Conservation (phyloP, 2,113 vertebrate species). For the Cheirogaleus medius region DNA sequence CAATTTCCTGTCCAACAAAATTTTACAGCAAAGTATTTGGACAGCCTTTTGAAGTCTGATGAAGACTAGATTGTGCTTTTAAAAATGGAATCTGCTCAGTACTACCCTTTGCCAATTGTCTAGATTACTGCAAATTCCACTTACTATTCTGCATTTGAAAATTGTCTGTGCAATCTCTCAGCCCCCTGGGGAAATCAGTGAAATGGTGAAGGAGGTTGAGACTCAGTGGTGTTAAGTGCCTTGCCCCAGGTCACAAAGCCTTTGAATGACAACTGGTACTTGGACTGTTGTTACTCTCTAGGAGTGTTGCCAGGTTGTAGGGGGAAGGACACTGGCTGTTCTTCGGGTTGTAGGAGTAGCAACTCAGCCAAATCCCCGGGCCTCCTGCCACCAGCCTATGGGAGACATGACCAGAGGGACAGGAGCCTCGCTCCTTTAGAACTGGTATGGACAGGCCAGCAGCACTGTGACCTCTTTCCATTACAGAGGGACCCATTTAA, state of each 20-base stretch:
- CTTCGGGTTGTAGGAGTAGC: background rate
- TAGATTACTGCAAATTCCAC: background rate
- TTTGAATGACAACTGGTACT: background rate
- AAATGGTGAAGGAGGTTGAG: background rate
- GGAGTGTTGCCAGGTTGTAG: background rate
- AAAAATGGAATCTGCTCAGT: background rate
- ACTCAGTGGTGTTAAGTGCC: background rate
- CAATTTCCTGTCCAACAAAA: background rate
- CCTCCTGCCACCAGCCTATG: background rate
- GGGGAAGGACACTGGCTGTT: background rate
- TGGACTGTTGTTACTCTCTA: background rate
- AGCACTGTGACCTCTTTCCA: background rate
- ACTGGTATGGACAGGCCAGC: background rate
- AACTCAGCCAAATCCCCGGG: background rate
- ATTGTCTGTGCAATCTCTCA: background rate
- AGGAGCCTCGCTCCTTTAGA: background rate
- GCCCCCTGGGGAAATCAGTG: background rate
- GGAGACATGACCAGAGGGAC: background rate
- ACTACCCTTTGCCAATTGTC: background rate
- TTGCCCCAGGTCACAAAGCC: background rate
- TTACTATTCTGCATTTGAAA: background rate
- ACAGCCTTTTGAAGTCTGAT: background rate
- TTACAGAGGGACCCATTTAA: background rate
- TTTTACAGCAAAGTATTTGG: background rate
- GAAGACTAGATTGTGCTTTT: background rate